Evolutionary conservation across 2,888 invertebrate species (phyloP), one percentile per base, ranked within the genome.

Genomic region (Tetropium fuscum): DNA sequence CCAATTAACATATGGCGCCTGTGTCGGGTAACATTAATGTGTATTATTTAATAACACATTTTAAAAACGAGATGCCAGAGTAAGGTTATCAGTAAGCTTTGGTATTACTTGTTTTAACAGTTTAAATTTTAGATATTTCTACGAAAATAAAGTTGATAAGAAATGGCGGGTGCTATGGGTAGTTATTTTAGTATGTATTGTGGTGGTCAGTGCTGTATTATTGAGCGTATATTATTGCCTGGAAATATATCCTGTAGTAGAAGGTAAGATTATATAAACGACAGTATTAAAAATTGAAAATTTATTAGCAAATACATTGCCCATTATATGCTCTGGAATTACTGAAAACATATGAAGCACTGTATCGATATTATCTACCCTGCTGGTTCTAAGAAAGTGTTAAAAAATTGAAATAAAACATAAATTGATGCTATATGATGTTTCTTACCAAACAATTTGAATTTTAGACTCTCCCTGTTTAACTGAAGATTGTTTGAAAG

Each of bases 401-500:
- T n/a, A n/a, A n/a, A n/a, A n/a, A n/a, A n/a, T n/a, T n/a, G n/a
- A n/a, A n/a, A n/a, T n/a, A n/a, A n/a, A n/a, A n/a, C n/a, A n/a
- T n/a, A n/a, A n/a, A n/a, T n/a, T n/a, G n/a, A n/a, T n/a, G n/a
- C n/a, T n/a, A n/a, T n/a, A n/a, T n/a, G n/a, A n/a, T n/a, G n/a
- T n/a, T n/a, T n/a, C n/a, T n/a, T n/a, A n/a, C n/a, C n/a, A n/a
- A n/a, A n/a, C n/a, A n/a, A n/a, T n/a, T n/a, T n/a, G n/a, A n/a
- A 20, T 22, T 25, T 20, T 15, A 22, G 22, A 13, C 11, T 7
- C 15, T 10, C 1, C 15, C 6, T 74, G 73, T 87, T 61, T 83
- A 86, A 3, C 83, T 87, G 18, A 91, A 47, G 60, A 90, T 72
- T 95, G 94, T 81, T 84, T 94, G 44, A 87, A 89, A 74, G 88